Base-by-base conservation (phyloP, 2,888 invertebrate genomes). In the Drosophila kuntzei region DNA sequence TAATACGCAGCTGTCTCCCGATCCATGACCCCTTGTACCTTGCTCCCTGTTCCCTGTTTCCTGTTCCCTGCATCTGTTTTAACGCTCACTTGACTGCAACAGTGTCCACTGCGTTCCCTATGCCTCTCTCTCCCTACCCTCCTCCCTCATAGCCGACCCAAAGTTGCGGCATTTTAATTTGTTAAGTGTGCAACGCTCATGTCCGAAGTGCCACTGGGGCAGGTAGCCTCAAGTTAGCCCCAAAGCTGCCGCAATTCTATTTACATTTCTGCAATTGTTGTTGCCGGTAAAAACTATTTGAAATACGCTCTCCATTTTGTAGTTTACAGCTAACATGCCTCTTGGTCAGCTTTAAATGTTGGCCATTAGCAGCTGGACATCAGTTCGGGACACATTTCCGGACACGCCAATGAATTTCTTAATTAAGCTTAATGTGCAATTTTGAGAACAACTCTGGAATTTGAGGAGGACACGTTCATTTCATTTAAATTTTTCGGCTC, bases 401-500 rank as follows among this genome's bases (percentile, higher is more conserved):
- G 66, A 68, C 79, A 78, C 63, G 66, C 80, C 66, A 76, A 89
- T 89, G 87, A 89, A 84, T 84, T 84, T 89, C 89, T 84, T 84
- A 84, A 84, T 84, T 84, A 87, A 84, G 89, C 84, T 75, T 84
- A 84, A 84, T 84, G 89, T 77, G 83, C 87, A 83, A 83, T 83
- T 89, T 72, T 36, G 54, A 18, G 36, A 32, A 22, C 14, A 51
- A 16, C 55, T 60, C 25, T 8, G 64, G 63, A 51, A 55, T 71
- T 41, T 49, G 39, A 18, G 41, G 22, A 34, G 32, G 32, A 76
- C 83, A 79, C 54, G 80, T 68, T 71, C 64, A 64, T 86, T 82
- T 76, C 58, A 76, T 86, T 85, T 86, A 59, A 72, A 67, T 79
- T 86, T 86, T 67, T 72, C 36, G 64, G 53, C 53, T 67, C 47